Evolutionary conservation across 2,113 vertebrate genomes (phyloP).

Genomic region (Hipposideros armiger): DNA sequence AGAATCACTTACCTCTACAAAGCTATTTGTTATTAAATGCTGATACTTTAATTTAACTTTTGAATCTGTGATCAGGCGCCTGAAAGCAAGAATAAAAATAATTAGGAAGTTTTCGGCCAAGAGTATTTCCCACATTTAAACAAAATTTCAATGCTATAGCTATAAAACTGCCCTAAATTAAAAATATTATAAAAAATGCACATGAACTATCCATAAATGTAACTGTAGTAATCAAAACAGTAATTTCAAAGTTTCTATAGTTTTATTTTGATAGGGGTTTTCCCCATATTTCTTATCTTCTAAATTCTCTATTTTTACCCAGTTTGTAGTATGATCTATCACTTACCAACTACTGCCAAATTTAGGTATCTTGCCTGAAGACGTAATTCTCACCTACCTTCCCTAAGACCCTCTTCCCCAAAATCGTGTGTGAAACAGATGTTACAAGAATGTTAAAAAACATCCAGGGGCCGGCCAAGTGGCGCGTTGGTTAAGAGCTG

Average conservation of each 20-base stretch:
- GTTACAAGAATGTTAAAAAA: neutral
- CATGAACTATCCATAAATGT: neutral
- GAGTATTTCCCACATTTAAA: constrained; percentile 48
- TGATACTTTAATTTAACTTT: constrained; percentile 99
- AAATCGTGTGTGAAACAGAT: neutral
- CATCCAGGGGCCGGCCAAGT: too few relatives aligned
- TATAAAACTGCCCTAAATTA: neutral
- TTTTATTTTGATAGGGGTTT: constrained; percentile 17
- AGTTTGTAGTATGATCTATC: neutral
- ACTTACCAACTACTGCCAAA: neutral
- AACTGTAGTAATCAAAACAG: constrained; percentile 18
- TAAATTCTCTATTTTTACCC: constrained; percentile 20
- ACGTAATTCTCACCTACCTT: neutral
- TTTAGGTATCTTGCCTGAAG: neutral
- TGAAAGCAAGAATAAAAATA: constrained; percentile 86
- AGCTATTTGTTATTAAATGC: constrained; percentile 99
- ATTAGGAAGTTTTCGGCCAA: constrained; percentile 16
- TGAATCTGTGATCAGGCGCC: constrained; percentile 99
- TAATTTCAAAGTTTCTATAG: constrained; percentile 27
- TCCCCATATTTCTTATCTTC: neutral
- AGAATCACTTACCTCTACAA: constrained; percentile 97
- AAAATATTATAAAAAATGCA: constrained; percentile 1
- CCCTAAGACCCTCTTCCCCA: neutral
- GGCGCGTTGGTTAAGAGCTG: too few relatives aligned
- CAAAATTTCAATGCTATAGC: neutral